A percentile compares a stretch with the other conserved stretches of the same genome.
Conservation (phyloP, 2,888 invertebrate species). For the Celastrina argiolus region DNA sequence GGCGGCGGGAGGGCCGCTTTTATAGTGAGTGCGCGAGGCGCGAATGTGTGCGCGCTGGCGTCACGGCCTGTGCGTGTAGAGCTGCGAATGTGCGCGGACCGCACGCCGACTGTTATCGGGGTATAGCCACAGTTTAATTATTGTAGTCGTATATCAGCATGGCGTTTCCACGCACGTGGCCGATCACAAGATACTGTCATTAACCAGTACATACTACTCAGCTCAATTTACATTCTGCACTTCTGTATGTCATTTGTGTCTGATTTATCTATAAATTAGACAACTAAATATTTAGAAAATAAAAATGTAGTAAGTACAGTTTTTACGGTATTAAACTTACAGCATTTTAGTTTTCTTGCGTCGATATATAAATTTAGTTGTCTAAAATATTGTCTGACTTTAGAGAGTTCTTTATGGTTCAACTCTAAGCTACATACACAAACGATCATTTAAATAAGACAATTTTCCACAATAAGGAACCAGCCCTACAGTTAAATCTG, state of each 20-base stretch:
- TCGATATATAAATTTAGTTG: too few relatives aligned
- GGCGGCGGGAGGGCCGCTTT: conserved; percentile 33
- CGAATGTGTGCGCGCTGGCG: conserved; percentile 33
- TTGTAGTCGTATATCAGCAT: not conserved
- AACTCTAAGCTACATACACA: too few relatives aligned
- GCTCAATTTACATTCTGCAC: not conserved
- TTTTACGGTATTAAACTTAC: too few relatives aligned
- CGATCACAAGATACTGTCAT: conserved; percentile 9
- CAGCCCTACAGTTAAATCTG: not conserved
- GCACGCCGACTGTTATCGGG: conserved; percentile 34
- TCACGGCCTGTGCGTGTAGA: conserved; percentile 28
- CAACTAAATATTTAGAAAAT: too few relatives aligned
- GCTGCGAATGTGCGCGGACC: conserved; percentile 37
- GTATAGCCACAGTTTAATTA: conserved; percentile 17
- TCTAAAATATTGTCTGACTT: too few relatives aligned
- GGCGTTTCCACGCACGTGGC: conserved; percentile 16
- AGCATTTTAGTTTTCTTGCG: too few relatives aligned
- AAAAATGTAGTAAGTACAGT: too few relatives aligned
- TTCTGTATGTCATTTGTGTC: not conserved
- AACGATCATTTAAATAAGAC: too few relatives aligned
- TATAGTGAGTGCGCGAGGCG: conserved; percentile 35
- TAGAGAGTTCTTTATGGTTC: too few relatives aligned
- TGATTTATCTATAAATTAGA: too few relatives aligned
- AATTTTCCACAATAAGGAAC: not conserved
- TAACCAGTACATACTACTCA: not conserved